Evolutionary conservation across 2,888 invertebrate genomes (phyloP).

Genomic region (Ophonus ardosiacus): DNA sequence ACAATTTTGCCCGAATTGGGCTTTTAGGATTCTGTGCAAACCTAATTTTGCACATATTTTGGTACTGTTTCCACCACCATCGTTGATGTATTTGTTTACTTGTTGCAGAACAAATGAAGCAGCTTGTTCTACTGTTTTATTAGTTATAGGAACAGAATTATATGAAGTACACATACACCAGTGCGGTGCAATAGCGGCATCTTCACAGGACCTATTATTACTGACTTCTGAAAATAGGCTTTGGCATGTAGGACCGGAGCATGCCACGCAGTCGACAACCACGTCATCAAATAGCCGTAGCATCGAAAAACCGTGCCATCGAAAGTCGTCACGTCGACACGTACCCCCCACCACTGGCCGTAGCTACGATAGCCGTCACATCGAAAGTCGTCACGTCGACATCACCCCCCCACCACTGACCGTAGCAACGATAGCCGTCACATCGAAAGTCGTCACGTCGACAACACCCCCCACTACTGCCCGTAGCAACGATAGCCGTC

Average conservation of each 20-base stretch:
- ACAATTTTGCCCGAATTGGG: slow-evolving; percentile 68
- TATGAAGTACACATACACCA: slow-evolving; percentile 88
- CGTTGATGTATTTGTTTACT: slow-evolving; percentile 68
- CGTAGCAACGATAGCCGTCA: no score
- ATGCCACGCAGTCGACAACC: no score
- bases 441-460: no score
- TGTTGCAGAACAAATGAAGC: slow-evolving; percentile 76
- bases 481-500: no score
- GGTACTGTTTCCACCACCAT: slow-evolving; percentile 65
- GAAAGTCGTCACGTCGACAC: no score
- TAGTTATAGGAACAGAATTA: slow-evolving; percentile 75
- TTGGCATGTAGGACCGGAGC: slow-evolving; percentile 82
- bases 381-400: no score
- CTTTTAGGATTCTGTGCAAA: slow-evolving; percentile 70
- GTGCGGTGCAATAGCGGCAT: slow-evolving; percentile 83
- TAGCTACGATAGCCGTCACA: no score
- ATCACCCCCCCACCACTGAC: no score
- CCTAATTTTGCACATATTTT: slow-evolving; percentile 71
- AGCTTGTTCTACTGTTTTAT: slow-evolving; percentile 77
- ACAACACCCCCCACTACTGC: no score
- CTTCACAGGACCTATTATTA: slow-evolving; percentile 81
- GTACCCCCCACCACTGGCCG: no score
- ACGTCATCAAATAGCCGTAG: no score
- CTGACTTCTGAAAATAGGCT: slow-evolving; percentile 81
- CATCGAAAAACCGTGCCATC: no score